Evolutionary conservation across 2,113 vertebrate species (phyloP).

Genomic region (Gobiocypris rarus): DNA sequence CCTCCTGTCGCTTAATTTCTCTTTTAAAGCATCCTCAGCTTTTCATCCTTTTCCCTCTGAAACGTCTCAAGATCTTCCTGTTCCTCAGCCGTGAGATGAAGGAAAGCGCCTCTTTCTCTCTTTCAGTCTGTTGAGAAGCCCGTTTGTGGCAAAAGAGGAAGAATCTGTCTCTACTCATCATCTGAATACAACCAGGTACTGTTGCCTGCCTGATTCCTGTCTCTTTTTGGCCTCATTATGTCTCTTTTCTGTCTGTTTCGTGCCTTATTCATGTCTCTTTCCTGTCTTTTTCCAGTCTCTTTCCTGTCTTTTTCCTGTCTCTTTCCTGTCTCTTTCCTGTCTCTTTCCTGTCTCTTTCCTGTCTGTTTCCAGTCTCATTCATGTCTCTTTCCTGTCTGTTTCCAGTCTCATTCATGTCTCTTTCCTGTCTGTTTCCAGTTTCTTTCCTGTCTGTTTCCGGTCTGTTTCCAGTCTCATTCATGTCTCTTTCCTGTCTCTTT

Average conservation of each 20-base stretch:
- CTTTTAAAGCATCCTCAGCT: neutral
- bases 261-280: neutral
- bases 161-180: constrained; percentile 68
- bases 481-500: fast-evolving
- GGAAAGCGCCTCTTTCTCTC: constrained; percentile 60
- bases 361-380: no score
- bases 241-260: neutral
- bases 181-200: constrained; percentile 69
- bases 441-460: no score
- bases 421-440: no score
- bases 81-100: constrained; percentile 44
- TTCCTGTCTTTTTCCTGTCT: neutral
- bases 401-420: no score
- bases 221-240: neutral
- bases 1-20: neutral
- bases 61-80: constrained; percentile 40
- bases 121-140: constrained; percentile 68
- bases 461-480: no score
- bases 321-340: neutral
- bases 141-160: constrained; percentile 64
- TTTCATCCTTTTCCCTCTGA: constrained; percentile 27
- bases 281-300: neutral
- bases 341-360: neutral
- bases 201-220: constrained; percentile 36
- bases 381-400: no score